Conservation (phyloP, 2,113 vertebrate species). For the Amazona vittata region DNA sequence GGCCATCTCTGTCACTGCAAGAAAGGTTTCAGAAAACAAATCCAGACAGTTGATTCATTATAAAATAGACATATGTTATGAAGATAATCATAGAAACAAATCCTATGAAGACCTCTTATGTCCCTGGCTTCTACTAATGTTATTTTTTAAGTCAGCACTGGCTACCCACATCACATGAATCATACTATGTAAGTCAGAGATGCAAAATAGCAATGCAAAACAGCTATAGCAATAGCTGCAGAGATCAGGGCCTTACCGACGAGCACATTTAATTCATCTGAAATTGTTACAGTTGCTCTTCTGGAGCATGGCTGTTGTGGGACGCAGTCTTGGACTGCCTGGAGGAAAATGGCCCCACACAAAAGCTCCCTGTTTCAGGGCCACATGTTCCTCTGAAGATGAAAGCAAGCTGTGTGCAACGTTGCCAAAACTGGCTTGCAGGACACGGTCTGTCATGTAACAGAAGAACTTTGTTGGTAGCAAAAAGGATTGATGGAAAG, state of each 20-base stretch:
- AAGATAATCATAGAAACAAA: constrained; percentile 12
- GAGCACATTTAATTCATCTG: neutral
- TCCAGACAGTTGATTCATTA: constrained; percentile 28
- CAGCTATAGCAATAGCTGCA: neutral
- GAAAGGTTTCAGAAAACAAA: constrained; percentile 20
- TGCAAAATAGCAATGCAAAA: neutral
- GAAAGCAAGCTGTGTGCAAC: neutral
- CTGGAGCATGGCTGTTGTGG: neutral
- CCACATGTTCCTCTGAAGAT: neutral
- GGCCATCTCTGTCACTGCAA: neutral
- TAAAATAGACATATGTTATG: constrained; percentile 20
- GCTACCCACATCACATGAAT: neutral
- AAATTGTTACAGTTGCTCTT: neutral
- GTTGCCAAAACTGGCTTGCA: neutral
- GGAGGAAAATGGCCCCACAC: neutral
- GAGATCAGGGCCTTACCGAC: neutral
- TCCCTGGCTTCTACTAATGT: neutral
- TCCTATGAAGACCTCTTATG: neutral
- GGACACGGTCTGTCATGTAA: neutral
- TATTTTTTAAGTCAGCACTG: constrained; percentile 9
- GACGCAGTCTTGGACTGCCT: neutral
- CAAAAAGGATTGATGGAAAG: neutral
- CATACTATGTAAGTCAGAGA: neutral
- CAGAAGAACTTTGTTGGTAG: neutral
- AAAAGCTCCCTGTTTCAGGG: neutral